phyloP scores from a whole-genome alignment of 2,113 vertebrate species.

The Tragelaphus imberbis region DNA sequence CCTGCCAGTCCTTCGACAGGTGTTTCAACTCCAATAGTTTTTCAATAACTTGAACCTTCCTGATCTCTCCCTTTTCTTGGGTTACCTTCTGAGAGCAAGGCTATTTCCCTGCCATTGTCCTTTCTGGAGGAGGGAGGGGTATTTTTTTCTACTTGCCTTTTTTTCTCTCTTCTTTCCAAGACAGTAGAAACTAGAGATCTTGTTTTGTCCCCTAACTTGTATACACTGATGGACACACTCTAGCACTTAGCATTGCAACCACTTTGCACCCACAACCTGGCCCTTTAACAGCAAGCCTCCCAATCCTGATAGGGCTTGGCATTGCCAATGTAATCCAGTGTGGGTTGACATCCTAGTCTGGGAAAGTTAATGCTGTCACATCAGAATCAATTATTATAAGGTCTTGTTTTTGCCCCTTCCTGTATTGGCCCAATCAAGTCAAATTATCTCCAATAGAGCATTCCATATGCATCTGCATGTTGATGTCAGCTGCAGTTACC shows the following conservation, averaged over 20 bases:
- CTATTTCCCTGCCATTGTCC: background rate
- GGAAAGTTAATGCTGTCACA: background rate
- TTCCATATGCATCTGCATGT: background rate
- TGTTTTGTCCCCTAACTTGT: background rate
- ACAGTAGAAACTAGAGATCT: background rate
- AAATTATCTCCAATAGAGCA: background rate
- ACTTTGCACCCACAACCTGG: background rate
- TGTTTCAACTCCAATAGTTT: background rate
- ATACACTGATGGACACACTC: background rate
- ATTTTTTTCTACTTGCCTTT: background rate
- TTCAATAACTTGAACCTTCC: background rate
- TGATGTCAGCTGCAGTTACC: background rate
- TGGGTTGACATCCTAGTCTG: background rate
- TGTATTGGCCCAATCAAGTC: background rate
- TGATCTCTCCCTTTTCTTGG: background rate
- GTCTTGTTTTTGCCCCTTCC: background rate
- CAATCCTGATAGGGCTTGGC: background rate
- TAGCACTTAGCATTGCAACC: too few species aligned
- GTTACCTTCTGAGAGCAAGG: background rate
- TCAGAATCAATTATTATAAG: background rate
- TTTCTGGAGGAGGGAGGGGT: background rate
- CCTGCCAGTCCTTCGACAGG: background rate
- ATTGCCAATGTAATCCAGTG: too few species aligned
- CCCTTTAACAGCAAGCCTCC: background rate
- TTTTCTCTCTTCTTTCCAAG: background rate